Conservation (phyloP, 2,113 vertebrate species). For the Polyodon spathula region DNA sequence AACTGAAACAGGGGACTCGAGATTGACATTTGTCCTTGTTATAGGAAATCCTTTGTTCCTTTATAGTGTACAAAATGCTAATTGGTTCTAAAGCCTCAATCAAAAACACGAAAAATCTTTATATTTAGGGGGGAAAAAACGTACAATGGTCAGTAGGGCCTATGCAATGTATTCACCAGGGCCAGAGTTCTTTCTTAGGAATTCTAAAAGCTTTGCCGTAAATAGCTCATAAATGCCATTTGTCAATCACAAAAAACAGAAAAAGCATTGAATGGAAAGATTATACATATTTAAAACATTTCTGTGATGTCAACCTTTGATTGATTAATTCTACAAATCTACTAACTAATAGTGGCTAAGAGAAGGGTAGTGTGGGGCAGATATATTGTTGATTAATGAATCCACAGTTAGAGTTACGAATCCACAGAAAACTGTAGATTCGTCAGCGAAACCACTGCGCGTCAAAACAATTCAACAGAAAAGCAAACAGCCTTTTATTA, state of each 20-base stretch:
- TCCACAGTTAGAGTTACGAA: too few relatives aligned
- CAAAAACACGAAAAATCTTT: constrained; percentile 29
- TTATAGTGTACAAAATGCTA: constrained; percentile 28
- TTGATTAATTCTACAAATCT: too few relatives aligned
- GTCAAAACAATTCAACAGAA: too few relatives aligned
- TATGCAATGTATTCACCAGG: constrained; percentile 3
- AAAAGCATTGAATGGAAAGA: not conserved
- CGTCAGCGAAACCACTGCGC: too few relatives aligned
- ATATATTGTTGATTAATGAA: too few relatives aligned
- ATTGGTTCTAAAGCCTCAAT: constrained; percentile 23
- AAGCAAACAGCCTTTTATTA: too few relatives aligned
- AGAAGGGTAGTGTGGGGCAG: too few relatives aligned
- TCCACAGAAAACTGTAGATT: too few relatives aligned
- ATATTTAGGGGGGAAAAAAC: constrained; percentile 1
- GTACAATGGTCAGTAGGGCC: not conserved
- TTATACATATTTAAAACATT: not conserved
- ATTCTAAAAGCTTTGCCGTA: constrained; percentile 46
- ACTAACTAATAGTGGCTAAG: too few relatives aligned
- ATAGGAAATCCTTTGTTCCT: constrained; percentile 39
- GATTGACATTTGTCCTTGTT: constrained; percentile 57
- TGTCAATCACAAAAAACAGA: constrained; percentile 44
- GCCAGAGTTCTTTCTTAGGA: constrained; percentile 10
- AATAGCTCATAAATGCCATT: constrained; percentile 65
- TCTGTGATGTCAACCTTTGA: too few relatives aligned
- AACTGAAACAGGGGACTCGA: constrained; percentile 45